Percentiles rank a stretch among this genome's conserved stretches.
Conservation (phyloP, 2,113 vertebrate genomes). For the Limnothrissa miodon region DNA sequence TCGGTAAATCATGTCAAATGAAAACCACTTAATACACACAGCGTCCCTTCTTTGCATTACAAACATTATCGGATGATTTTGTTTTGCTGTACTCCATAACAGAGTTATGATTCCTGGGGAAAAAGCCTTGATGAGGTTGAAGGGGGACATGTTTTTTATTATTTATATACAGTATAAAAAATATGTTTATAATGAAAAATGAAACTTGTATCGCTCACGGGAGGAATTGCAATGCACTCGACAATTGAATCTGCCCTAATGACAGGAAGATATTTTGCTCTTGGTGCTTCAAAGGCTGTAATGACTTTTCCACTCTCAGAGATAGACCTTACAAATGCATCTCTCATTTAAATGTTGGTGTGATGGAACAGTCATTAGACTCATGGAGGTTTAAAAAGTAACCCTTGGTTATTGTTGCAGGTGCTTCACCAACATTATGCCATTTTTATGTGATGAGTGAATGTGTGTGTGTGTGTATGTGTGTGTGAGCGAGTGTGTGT, state of each 20-base stretch:
- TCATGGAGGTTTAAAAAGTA: not conserved
- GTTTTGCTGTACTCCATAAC: not conserved
- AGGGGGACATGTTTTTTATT: not conserved
- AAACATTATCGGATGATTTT: not conserved
- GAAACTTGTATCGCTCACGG: not conserved
- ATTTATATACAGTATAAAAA: not conserved
- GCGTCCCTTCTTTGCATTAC: not conserved
- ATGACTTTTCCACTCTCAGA: conserved; percentile 3
- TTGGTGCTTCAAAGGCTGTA: not conserved
- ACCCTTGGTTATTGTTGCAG: not conserved
- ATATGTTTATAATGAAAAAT: not conserved
- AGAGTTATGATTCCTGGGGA: not conserved
- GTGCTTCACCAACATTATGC: not conserved
- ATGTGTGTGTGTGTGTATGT: not conserved
- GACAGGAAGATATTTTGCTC: not conserved
- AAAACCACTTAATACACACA: conserved; percentile 21
- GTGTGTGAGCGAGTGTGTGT: not conserved
- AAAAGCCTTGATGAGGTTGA: not conserved
- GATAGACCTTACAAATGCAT: not conserved
- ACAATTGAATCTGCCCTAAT: conserved; percentile 2
- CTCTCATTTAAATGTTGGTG: not conserved
- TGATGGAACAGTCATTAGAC: not conserved
- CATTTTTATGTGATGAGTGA: too few species aligned
- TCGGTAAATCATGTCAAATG: conserved; percentile 60
- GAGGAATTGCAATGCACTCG: not conserved